These are phyloP conservation scores for Limnephilus auricula DNA, from an alignment of 2,888 invertebrate species.

Conservation along the genomic window DNA sequence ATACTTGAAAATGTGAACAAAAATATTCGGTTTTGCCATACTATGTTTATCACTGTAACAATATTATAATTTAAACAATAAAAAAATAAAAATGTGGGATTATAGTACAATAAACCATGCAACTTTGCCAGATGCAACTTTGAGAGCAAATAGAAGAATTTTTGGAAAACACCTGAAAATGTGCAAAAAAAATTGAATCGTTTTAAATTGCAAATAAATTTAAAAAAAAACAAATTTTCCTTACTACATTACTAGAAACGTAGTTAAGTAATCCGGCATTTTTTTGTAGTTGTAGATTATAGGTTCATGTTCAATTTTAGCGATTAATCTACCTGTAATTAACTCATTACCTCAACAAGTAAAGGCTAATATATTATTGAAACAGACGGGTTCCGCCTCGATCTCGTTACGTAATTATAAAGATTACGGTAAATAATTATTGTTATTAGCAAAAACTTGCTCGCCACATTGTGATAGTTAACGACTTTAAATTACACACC, in stretches of 20 bases:
- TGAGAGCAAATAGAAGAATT: no score
- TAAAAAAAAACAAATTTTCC: neutral
- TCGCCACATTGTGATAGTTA: neutral
- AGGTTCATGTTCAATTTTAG: neutral
- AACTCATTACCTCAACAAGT: neutral
- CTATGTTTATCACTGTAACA: no score
- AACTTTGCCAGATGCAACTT: no score
- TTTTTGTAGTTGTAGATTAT: neutral
- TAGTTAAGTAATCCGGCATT: neutral
- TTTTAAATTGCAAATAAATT: no score
- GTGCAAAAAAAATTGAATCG: neutral
- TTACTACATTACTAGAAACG: neutral
- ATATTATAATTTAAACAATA: no score
- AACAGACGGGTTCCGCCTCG: neutral
- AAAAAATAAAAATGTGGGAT: no score
- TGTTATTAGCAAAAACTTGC: neutral
- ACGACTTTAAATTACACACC: neutral
- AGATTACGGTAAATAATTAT: neutral
- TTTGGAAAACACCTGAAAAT: neutral
- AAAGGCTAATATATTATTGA: neutral
- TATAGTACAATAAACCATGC: no score
- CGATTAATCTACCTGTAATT: neutral
- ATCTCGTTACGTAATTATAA: neutral
- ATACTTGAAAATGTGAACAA: no score
- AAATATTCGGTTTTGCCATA: no score